These are phyloP conservation scores for Gonioctena quinquepunctata DNA, from an alignment of 1,140 invertebrate species.

Conservation along the genomic window DNA sequence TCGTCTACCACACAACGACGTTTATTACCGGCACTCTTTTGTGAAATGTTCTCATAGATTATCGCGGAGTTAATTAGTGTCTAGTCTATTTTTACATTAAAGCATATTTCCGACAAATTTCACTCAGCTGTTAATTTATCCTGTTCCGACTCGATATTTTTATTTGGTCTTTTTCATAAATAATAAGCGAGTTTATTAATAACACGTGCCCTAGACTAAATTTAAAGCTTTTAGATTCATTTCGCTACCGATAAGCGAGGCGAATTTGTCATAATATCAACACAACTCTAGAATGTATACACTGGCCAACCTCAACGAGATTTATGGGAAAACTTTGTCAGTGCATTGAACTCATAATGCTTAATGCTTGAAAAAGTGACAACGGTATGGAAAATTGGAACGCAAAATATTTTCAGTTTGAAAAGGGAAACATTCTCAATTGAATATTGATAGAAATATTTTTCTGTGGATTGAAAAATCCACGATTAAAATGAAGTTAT, in stretches of 20 bases:
- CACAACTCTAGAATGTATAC: neutral
- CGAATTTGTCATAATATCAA: neutral
- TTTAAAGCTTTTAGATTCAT: neutral
- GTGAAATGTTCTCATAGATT: neutral
- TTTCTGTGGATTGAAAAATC: too few species aligned
- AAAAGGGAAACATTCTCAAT: too few species aligned
- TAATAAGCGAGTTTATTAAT: neutral
- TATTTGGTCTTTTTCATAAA: neutral
- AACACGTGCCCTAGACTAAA: neutral
- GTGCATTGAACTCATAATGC: neutral
- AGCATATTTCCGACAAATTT: slow-evolving; percentile 31
- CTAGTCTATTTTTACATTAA: slow-evolving; percentile 33
- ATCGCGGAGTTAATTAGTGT: slow-evolving; percentile 26
- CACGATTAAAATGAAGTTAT: too few species aligned
- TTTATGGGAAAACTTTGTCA: neutral
- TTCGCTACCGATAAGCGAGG: neutral
- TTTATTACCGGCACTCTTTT: neutral
- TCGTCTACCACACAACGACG: neutral
- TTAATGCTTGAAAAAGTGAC: too few species aligned
- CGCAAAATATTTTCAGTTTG: too few species aligned
- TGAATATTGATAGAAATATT: too few species aligned
- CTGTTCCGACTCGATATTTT: neutral
- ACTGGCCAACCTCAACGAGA: neutral
- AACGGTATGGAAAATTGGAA: too few species aligned
- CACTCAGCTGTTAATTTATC: slow-evolving; percentile 21